These are phyloP conservation scores for Drosophila hydei DNA, from an alignment of 1,140 invertebrate genomes.

Conservation along the genomic window DNA sequence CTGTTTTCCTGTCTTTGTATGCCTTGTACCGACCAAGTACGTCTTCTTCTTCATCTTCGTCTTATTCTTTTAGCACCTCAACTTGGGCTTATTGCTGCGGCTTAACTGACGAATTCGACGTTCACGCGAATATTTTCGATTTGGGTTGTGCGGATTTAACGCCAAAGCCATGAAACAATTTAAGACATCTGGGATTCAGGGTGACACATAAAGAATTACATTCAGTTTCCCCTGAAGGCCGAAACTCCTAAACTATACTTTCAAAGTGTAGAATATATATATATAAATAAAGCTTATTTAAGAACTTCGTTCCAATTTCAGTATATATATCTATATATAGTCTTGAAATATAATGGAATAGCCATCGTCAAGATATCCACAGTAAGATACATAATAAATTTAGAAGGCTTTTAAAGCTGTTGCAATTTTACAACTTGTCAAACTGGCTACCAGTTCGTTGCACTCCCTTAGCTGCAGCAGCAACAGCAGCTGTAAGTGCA, in stretches of 20 bases:
- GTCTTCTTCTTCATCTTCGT: conserved; percentile 30
- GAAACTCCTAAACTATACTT: no score
- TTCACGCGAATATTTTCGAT: conserved; percentile 34
- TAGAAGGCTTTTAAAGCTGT: conserved; percentile 43
- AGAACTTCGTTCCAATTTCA: no score
- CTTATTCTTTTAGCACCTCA: conserved; percentile 31
- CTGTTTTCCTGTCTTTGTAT: conserved; percentile 44
- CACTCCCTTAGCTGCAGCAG: conserved; percentile 22
- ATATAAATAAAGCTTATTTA: no score
- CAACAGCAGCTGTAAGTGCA: conserved; percentile 32
- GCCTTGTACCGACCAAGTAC: conserved; percentile 31
- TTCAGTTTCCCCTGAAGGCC: neutral
- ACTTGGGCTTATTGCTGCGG: conserved; percentile 44
- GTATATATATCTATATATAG: no score
- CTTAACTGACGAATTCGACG: conserved; percentile 49
- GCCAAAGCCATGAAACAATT: conserved; percentile 18
- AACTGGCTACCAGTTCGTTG: conserved; percentile 60
- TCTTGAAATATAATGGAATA: no score
- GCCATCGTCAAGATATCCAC: neutral
- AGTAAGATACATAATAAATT: conserved; percentile 21
- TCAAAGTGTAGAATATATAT: no score
- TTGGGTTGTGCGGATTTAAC: conserved; percentile 18
- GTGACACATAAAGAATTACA: neutral
- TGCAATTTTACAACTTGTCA: conserved; percentile 57
- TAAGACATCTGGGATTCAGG: conserved; percentile 3